Evolutionary conservation across 2,797 vertebrate species (phyloP).

Genomic region (Acanthurus leucopareius): DNA sequence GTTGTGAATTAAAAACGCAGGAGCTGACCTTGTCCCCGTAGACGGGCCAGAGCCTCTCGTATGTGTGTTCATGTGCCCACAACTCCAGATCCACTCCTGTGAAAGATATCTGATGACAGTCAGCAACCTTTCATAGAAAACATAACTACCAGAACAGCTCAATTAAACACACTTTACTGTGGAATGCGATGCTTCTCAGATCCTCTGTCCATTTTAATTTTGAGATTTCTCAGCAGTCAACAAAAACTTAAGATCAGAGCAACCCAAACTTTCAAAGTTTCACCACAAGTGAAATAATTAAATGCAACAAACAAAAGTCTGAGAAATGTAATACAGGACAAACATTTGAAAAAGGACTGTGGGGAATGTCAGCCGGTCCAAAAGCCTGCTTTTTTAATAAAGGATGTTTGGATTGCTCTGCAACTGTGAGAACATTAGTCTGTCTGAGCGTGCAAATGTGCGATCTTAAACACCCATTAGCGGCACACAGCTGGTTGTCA

Average conservation of each 20-base stretch:
- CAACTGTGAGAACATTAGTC: slow-evolving; percentile 52
- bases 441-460: slow-evolving; percentile 63
- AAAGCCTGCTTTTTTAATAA: slow-evolving; percentile 64
- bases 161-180: slow-evolving; percentile 1
- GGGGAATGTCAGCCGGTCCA: slow-evolving; percentile 56
- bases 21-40: slow-evolving; percentile 88
- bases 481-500: slow-evolving; percentile 51
- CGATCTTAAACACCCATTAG: slow-evolving; percentile 61
- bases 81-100: slow-evolving; percentile 92
- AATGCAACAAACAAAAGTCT: slow-evolving; percentile 66
- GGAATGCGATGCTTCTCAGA: slow-evolving; percentile 39
- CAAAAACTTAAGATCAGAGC: slow-evolving; percentile 43
- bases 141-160: slow-evolving; percentile 18
- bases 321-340: slow-evolving; percentile 60
- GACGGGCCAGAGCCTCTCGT: slow-evolving; percentile 92
- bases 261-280: slow-evolving; percentile 35
- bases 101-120: slow-evolving; percentile 33
- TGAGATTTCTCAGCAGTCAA: slow-evolving; percentile 35
- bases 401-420: slow-evolving; percentile 55
- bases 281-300: slow-evolving; percentile 38
- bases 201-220: slow-evolving; percentile 36
- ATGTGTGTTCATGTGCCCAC: slow-evolving; percentile 94
- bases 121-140: neutral
- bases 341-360: slow-evolving; percentile 60
- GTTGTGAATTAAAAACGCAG: slow-evolving; percentile 4